Evolutionary conservation across 64 coral and sea anemone species (phyloP).

Genomic region (Stichodactyla helianthus): DNA sequence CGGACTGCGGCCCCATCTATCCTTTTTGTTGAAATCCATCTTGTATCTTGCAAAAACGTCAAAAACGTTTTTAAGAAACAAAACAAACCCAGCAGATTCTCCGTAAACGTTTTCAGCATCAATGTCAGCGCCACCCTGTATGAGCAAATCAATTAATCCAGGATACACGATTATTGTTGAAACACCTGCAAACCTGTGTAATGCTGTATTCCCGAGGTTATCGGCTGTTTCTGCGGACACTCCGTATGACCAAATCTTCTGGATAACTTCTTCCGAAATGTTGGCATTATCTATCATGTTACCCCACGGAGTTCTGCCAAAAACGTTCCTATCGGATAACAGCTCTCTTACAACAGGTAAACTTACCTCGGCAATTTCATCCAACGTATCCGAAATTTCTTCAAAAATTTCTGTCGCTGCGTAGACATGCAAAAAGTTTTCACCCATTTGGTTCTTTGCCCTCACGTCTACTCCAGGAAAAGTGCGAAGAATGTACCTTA

Average conservation of each 20-base stretch:
- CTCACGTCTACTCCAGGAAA: too few species aligned
- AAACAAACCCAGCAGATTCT: slow-evolving; percentile 29
- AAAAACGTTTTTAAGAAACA: slow-evolving; percentile 37
- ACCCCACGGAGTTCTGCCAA: too few species aligned
- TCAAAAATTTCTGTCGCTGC: too few species aligned
- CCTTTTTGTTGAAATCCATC: slow-evolving; percentile 20
- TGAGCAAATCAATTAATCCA: slow-evolving; percentile 22
- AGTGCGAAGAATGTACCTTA: too few species aligned
- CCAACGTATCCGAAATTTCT: too few species aligned
- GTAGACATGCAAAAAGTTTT: too few species aligned
- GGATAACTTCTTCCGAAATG: too few species aligned
- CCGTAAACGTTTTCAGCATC: slow-evolving; percentile 26
- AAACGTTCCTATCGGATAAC: too few species aligned
- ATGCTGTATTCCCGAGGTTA: slow-evolving; percentile 36
- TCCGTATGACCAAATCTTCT: slow-evolving; percentile 24
- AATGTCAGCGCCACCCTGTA: background rate
- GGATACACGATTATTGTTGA: background rate
- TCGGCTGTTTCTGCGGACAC: slow-evolving; percentile 23
- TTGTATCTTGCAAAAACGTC: slow-evolving; percentile 7
- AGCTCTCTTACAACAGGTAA: too few species aligned
- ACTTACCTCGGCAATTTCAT: too few species aligned
- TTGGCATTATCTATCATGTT: too few species aligned
- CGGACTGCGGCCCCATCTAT: slow-evolving; percentile 30
- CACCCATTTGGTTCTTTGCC: too few species aligned
- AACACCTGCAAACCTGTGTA: slow-evolving; percentile 34